Percentiles rank a stretch among this genome's conserved stretches.
These are phyloP conservation scores for Apamea epomidion DNA, from an alignment of 2,888 invertebrate species.

Conservation along the genomic window DNA sequence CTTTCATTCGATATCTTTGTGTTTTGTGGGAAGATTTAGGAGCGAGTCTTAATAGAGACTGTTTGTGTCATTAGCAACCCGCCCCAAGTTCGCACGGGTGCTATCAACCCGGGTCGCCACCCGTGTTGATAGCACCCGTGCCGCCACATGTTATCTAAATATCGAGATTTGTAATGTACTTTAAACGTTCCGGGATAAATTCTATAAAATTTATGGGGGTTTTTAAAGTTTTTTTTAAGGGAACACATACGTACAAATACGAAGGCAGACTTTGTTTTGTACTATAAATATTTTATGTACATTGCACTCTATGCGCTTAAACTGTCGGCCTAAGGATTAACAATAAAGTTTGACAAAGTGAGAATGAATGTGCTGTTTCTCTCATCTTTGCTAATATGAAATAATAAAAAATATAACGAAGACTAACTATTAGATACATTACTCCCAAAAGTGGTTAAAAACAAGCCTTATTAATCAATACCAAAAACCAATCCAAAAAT, in stretches of 20 bases:
- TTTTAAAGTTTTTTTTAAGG: background rate
- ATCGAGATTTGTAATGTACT: background rate
- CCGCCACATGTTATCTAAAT: background rate
- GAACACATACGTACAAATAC: background rate
- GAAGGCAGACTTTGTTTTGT: background rate
- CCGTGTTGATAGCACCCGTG: too few relatives aligned
- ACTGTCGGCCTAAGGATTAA: background rate
- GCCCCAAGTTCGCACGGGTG: background rate
- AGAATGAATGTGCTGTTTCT: background rate
- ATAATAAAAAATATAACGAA: background rate
- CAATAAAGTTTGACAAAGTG: background rate
- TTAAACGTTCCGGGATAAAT: too few relatives aligned
- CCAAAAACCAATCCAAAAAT: background rate
- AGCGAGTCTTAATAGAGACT: background rate
- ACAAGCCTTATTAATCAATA: background rate
- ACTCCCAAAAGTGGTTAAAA: too few relatives aligned
- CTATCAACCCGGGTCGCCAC: background rate
- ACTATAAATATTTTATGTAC: background rate
- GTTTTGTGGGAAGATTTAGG: constrained; percentile 25
- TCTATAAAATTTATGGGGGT: too few relatives aligned
- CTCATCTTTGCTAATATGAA: background rate
- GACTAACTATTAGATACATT: background rate
- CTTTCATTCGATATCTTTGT: constrained; percentile 54
- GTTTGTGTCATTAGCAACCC: background rate
- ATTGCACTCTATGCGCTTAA: background rate